Evolutionary conservation across 2,113 vertebrate genomes (phyloP).

Genomic region (Sebastes schlegelii): DNA sequence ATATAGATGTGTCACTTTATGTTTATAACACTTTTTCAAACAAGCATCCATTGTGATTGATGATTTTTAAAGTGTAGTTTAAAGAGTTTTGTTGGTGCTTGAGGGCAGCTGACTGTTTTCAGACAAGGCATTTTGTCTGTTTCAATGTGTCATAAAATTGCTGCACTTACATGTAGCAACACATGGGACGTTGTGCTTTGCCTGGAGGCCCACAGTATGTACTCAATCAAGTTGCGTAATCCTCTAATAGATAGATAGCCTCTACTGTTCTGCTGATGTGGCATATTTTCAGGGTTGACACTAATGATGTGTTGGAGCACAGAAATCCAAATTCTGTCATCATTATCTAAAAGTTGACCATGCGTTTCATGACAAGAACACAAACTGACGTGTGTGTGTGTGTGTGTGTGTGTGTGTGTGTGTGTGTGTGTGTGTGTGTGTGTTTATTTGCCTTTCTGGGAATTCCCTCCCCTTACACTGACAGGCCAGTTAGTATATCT

Average conservation of each 20-base stretch:
- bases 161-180: constrained; percentile 46
- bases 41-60: not conserved
- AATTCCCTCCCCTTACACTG: constrained; percentile 13
- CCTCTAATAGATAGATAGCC: not conserved
- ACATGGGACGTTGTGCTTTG: constrained; percentile 12
- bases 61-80: not conserved
- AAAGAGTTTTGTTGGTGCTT: constrained; percentile 10
- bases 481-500: not conserved
- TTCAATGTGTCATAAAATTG: constrained; percentile 39
- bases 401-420: not conserved
- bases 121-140: not conserved
- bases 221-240: not conserved
- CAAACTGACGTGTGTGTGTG: not conserved
- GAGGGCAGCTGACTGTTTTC: not conserved
- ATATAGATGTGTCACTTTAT: not conserved
- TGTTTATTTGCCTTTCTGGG: constrained; percentile 33
- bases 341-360: not conserved
- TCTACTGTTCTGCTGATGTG: not conserved
- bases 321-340: not conserved
- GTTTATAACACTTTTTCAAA: not conserved
- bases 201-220: not conserved
- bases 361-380: not conserved
- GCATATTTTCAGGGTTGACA: not conserved
- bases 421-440: not conserved
- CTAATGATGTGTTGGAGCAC: not conserved